These are phyloP conservation scores for Melanophora roralis DNA, from an alignment of 2,888 invertebrate genomes.

Conservation along the genomic window DNA sequence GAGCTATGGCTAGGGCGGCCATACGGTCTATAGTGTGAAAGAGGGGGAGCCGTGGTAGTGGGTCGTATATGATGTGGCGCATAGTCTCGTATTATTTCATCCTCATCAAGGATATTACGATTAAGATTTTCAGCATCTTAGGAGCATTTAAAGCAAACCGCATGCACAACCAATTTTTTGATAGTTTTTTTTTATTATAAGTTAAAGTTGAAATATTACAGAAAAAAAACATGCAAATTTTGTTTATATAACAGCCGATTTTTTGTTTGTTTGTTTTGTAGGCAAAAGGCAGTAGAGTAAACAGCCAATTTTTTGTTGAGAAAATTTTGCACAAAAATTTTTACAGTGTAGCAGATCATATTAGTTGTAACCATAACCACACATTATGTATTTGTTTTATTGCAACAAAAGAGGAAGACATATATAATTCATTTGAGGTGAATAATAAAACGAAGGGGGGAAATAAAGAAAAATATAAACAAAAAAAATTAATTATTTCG, in stretches of 20 bases:
- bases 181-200: slow-evolving; percentile 5
- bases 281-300: not conserved
- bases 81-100: slow-evolving; percentile 69
- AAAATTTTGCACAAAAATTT: slow-evolving; percentile 57
- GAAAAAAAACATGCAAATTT: slow-evolving; percentile 57
- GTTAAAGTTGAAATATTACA: slow-evolving; percentile 20
- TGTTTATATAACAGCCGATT: slow-evolving; percentile 29
- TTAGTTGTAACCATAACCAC: slow-evolving; percentile 69
- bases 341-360: slow-evolving; percentile 58
- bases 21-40: not conserved
- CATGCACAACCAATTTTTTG: slow-evolving; percentile 49
- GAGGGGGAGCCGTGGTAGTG: slow-evolving; percentile 27
- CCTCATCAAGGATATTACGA: slow-evolving; percentile 65
- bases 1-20: not conserved
- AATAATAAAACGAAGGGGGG: slow-evolving; percentile 36
- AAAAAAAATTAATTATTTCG: slow-evolving; percentile 25
- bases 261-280: not conserved
- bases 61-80: slow-evolving; percentile 61
- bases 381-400: slow-evolving; percentile 60
- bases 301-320: slow-evolving; percentile 47
- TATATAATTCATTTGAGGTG: slow-evolving; percentile 43
- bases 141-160: slow-evolving; percentile 30
- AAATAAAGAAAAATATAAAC: slow-evolving; percentile 63
- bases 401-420: slow-evolving; percentile 1
- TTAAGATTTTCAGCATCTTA: slow-evolving; percentile 56